Percentiles rank a stretch among this genome's conserved stretches.
These are phyloP conservation scores for Contarinia nasturtii DNA, from an alignment of 1,140 invertebrate genomes.

Conservation along the genomic window DNA sequence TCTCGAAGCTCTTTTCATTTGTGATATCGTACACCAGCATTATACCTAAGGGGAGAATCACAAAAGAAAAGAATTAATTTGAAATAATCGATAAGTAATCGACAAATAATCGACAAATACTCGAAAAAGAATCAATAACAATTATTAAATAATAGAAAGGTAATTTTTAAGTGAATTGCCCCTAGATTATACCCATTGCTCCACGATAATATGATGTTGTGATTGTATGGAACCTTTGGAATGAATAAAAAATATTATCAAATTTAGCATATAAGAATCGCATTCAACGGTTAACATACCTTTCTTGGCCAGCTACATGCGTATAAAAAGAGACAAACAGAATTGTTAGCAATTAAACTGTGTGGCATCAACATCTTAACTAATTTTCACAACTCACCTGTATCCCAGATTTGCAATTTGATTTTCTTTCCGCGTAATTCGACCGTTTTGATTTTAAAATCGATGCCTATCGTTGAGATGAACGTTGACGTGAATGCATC, in stretches of 20 bases:
- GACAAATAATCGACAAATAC: no score
- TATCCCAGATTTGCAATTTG: conserved; percentile 89
- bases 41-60: no score
- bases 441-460: conserved; percentile 98
- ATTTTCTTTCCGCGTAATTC: conserved; percentile 95
- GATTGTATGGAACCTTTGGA: conserved; percentile 82
- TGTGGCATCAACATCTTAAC: conserved; percentile 3
- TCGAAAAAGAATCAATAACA: no score
- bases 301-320: no score
- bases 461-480: conserved; percentile 97
- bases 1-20: conserved; percentile 95
- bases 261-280: no score
- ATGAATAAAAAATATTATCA: no score
- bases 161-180: no score
- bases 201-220: conserved; percentile 95
- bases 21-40: conserved; percentile 98
- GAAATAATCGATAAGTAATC: no score
- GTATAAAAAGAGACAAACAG: conserved; percentile 4
- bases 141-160: no score
- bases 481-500: conserved; percentile 97
- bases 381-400: conserved; percentile 5
- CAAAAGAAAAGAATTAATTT: no score
- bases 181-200: conserved; percentile 97
- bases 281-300: no score
- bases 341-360: conserved; percentile 1